phyloP scores from a whole-genome alignment of 2,113 vertebrate genomes.

The Bambusicola thoracicus region DNA sequence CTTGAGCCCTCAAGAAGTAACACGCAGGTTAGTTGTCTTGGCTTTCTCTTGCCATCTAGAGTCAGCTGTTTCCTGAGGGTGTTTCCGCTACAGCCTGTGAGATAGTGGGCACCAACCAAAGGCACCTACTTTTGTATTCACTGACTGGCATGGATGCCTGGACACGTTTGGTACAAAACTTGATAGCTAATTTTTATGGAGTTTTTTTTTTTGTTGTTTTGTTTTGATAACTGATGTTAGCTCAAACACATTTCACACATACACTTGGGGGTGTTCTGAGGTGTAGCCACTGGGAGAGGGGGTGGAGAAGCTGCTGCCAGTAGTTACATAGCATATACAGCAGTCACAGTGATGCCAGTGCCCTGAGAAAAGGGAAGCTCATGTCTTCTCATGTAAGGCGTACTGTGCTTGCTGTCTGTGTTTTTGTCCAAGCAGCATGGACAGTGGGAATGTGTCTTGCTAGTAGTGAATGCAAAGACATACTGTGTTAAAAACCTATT shows the following conservation, averaged over 20 bases:
- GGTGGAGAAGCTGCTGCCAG: background rate
- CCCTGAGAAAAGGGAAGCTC: background rate
- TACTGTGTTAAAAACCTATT: rapidly evolving
- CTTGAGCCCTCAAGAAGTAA: background rate
- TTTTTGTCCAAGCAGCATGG: background rate
- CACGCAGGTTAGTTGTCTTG: background rate
- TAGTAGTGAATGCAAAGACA: background rate
- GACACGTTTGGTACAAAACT: background rate
- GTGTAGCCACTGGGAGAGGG: background rate
- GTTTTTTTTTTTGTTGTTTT: background rate
- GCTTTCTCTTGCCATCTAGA: background rate
- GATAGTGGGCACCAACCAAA: background rate
- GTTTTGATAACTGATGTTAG: background rate
- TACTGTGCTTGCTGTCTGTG: background rate
- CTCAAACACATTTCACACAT: background rate
- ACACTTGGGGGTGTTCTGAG: background rate
- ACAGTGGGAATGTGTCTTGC: background rate
- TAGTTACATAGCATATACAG: background rate
- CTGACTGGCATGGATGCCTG: background rate
- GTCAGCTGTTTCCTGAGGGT: rapidly evolving
- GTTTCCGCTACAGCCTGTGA: rapidly evolving
- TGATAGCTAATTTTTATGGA: background rate
- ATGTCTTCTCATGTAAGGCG: rapidly evolving
- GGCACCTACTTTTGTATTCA: background rate
- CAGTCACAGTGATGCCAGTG: rapidly evolving